phyloP scores from a whole-genome alignment of 1,140 invertebrate genomes.

The Drosophila bocqueti region DNA sequence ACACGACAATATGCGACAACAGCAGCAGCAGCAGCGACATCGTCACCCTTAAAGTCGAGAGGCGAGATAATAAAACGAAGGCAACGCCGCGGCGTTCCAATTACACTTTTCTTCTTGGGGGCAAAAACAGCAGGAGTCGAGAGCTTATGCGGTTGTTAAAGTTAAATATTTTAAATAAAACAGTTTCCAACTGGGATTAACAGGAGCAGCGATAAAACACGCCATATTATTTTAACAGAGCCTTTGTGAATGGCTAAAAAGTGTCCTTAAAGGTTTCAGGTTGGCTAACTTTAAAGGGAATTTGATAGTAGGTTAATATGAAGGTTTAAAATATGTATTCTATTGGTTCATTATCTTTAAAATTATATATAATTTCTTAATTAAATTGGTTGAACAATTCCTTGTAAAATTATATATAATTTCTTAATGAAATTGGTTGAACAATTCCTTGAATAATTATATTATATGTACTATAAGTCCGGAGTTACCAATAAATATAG shows the following conservation, averaged over 20 bases:
- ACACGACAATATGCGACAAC: constrained; percentile 68
- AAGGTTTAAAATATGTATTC: not conserved
- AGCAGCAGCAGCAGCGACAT: constrained; percentile 28
- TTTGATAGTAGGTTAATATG: not conserved
- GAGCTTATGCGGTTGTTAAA: constrained; percentile 39
- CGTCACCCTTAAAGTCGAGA: constrained; percentile 29
- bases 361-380: not conserved
- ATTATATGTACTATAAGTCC: not conserved
- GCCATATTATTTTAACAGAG: not conserved
- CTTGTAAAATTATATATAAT: too few species aligned
- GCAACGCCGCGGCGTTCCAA: constrained; percentile 34
- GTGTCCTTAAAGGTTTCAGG: not conserved
- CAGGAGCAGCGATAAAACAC: not conserved
- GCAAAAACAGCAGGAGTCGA: constrained; percentile 33
- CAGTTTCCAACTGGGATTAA: constrained; percentile 29
- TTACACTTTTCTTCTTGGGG: constrained; percentile 32
- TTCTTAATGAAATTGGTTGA: too few species aligned
- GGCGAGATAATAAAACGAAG: constrained; percentile 47
- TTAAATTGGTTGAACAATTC: not conserved
- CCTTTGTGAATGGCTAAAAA: not conserved
- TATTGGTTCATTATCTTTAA: not conserved
- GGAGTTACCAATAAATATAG: not conserved
- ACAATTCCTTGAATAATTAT: too few species aligned
- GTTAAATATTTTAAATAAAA: constrained; percentile 28
- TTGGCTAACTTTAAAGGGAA: not conserved